Evolutionary conservation across 2,797 vertebrate genomes (phyloP).

Genomic region (Amphiprion clarkii): DNA sequence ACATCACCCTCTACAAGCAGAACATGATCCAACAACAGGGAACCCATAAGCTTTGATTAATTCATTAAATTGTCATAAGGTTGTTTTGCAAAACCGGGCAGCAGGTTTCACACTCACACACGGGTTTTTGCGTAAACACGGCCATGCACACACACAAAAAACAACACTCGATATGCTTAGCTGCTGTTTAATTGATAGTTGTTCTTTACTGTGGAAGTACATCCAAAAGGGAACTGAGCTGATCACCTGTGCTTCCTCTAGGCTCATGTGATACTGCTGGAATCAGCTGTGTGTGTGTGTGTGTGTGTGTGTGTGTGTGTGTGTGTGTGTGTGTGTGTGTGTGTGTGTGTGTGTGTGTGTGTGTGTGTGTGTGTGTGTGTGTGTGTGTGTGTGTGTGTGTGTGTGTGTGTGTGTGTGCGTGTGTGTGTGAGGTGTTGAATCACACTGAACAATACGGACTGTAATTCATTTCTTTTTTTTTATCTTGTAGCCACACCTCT

Average conservation of each 20-base stretch:
- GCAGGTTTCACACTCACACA: slow-evolving; percentile 20
- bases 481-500: slow-evolving; percentile 25
- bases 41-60: slow-evolving; percentile 63
- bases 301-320: slow-evolving; percentile 4
- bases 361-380: too few relatives aligned
- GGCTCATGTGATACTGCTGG: slow-evolving; percentile 51
- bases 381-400: too few relatives aligned
- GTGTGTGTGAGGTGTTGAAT: slow-evolving; percentile 49
- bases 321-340: slow-evolving; percentile 9
- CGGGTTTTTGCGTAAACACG: not conserved
- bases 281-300: too few relatives aligned
- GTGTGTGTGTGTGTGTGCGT: not conserved
- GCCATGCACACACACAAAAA: not conserved
- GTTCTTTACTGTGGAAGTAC: slow-evolving; percentile 61
- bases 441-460: slow-evolving; percentile 32
- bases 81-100: slow-evolving; percentile 57
- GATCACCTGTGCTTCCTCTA: slow-evolving; percentile 64
- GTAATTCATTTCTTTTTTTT: slow-evolving; percentile 44
- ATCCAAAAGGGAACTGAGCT: slow-evolving; percentile 61
- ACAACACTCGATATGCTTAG: slow-evolving; percentile 44
- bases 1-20: slow-evolving; percentile 44
- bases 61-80: slow-evolving; percentile 72
- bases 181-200: slow-evolving; percentile 63
- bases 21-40: slow-evolving; percentile 60
- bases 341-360: too few relatives aligned